Evolutionary conservation across 1,140 invertebrate species (phyloP).

Genomic region (Luehdorfia chinensis): DNA sequence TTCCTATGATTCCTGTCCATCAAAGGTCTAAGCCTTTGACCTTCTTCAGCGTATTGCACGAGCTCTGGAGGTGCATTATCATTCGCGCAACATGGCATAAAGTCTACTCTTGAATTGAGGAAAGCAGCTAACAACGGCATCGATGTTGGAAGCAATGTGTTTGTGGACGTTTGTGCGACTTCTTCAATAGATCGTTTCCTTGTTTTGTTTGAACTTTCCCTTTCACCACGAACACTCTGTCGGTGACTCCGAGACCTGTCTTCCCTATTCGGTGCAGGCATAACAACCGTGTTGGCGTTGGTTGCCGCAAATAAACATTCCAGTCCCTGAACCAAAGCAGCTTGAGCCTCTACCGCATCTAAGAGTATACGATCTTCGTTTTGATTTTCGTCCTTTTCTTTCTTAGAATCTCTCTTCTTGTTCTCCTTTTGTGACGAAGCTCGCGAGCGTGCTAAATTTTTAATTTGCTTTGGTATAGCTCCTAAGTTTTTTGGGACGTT

Average conservation of each 20-base stretch:
- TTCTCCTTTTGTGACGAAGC: conserved; percentile 73
- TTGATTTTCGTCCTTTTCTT: conserved; percentile 67
- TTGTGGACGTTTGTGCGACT: conserved; percentile 81
- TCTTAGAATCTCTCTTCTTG: conserved; percentile 69
- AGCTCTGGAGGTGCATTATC: conserved; percentile 42
- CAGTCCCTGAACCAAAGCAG: conserved; percentile 71
- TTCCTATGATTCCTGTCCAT: conserved; percentile 74
- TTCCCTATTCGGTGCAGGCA: conserved; percentile 66
- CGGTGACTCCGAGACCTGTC: conserved; percentile 60
- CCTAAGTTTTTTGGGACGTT: conserved; percentile 80
- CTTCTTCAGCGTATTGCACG: conserved; percentile 45
- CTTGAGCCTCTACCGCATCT: conserved; percentile 73
- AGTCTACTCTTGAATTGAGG: conserved; percentile 78
- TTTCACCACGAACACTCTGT: conserved; percentile 62
- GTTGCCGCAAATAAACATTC: conserved; percentile 73
- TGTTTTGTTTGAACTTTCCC: conserved; percentile 64
- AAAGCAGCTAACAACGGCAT: conserved; percentile 81
- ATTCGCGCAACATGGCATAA: conserved; percentile 65
- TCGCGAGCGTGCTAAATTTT: conserved; percentile 69
- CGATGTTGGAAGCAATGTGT: conserved; percentile 79
- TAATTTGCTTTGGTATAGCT: conserved; percentile 84
- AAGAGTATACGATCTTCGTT: conserved; percentile 63
- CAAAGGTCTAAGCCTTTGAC: conserved; percentile 60
- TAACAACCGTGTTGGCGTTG: conserved; percentile 73
- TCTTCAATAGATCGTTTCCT: conserved; percentile 75